phyloP scores from a whole-genome alignment of 2,113 vertebrate species.

The Lucifuga dentata region DNA sequence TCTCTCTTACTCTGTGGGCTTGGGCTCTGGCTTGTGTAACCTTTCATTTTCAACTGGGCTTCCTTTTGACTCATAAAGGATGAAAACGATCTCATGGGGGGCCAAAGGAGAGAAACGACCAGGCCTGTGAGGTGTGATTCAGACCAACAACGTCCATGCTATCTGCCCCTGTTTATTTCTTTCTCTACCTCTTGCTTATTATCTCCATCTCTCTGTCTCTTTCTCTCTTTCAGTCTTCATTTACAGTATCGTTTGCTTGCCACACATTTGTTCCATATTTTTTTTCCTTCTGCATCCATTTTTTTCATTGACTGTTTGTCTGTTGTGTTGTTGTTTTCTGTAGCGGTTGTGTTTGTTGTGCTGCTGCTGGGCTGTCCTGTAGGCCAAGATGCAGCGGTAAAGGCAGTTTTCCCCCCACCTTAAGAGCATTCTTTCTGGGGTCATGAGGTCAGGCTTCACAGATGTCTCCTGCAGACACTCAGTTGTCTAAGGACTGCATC shows the following conservation, averaged over 20 bases:
- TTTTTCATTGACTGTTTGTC: conserved; percentile 45
- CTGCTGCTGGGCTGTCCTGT: conserved; percentile 77
- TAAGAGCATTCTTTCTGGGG: conserved; percentile 92
- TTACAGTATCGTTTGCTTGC: background rate
- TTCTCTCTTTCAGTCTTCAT: background rate
- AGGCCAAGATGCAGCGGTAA: conserved; percentile 80
- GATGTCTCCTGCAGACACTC: conserved; percentile 92
- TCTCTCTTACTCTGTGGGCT: conserved; percentile 70
- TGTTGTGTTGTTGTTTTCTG: conserved; percentile 60
- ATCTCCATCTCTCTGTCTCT: conserved; percentile 17
- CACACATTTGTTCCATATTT: background rate
- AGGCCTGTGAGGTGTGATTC: conserved; percentile 75
- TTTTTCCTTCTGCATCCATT: background rate
- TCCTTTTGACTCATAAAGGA: conserved; percentile 85
- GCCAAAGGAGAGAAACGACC: conserved; percentile 58
- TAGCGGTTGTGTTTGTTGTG: conserved; percentile 74
- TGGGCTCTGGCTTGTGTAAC: conserved; percentile 80
- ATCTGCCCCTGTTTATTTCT: conserved; percentile 1
- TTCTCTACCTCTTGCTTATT: conserved; percentile 26
- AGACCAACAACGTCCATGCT: conserved; percentile 44
- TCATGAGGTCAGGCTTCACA: conserved; percentile 91
- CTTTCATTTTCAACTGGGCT: conserved; percentile 81
- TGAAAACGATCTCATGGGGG: conserved; percentile 84
- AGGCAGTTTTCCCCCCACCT: conserved; percentile 83
- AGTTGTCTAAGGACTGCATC: conserved; percentile 90